Evolutionary conservation across 2,797 vertebrate genomes (phyloP).

Genomic region (Rachycentron canadum): DNA sequence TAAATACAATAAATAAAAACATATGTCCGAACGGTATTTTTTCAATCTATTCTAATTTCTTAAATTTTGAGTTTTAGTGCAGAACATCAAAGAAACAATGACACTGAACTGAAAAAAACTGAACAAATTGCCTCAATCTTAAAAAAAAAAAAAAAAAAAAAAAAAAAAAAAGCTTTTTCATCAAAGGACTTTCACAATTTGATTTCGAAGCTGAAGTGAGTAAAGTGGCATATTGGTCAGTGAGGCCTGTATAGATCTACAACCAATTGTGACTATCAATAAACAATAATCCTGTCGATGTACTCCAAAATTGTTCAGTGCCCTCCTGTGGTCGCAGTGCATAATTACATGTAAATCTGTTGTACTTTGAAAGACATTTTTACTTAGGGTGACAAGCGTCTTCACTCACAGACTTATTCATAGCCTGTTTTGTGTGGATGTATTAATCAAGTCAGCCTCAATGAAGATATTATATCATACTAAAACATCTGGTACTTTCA

Average conservation of each 20-base stretch:
- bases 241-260: slow-evolving; percentile 28
- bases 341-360: not conserved
- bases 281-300: slow-evolving; percentile 25
- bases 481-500: not conserved
- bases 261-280: slow-evolving; percentile 29
- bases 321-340: not conserved
- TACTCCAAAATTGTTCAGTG: no score
- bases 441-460: not conserved
- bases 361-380: not conserved
- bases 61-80: not conserved
- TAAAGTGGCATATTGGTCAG: slow-evolving; percentile 56
- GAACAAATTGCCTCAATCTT: not conserved
- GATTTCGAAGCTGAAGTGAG: slow-evolving; percentile 26
- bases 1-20: not conserved
- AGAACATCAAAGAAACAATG: not conserved
- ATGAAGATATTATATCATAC: not conserved
- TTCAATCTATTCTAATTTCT: not conserved
- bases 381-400: no score
- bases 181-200: slow-evolving; percentile 17
- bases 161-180: slow-evolving; percentile 1
- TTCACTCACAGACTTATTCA: no score
- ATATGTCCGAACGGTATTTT: not conserved
- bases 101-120: not conserved
- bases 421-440: no score
- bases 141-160: no score